Evolutionary conservation across 2,797 vertebrate genomes (phyloP).

Genomic region (Buphagus erythrorhynchus): DNA sequence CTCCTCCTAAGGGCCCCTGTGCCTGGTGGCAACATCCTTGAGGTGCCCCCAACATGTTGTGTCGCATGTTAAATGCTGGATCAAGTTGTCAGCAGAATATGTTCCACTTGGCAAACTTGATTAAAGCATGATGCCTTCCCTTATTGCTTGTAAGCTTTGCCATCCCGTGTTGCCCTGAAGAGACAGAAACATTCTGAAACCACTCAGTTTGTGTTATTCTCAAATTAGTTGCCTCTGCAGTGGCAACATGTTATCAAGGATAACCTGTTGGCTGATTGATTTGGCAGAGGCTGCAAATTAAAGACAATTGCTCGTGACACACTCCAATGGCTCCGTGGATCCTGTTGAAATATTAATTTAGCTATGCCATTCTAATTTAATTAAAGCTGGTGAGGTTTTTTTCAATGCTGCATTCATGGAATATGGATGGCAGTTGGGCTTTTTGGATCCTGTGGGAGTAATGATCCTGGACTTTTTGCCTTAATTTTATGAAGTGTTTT

Average conservation of each 20-base stretch:
- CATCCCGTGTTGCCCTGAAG: constrained; percentile 25
- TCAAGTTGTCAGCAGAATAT: constrained; percentile 31
- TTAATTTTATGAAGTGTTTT: constrained; percentile 42
- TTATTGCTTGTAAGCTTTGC: constrained; percentile 13
- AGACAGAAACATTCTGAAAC: constrained; percentile 45
- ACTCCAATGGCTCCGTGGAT: constrained; percentile 26
- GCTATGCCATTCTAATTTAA: constrained; percentile 67
- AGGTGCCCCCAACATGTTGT: background rate
- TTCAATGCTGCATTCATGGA: background rate
- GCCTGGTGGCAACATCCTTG: background rate
- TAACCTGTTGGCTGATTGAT: constrained; percentile 59
- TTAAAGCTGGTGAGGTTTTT: constrained; percentile 1
- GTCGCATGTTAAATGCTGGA: background rate
- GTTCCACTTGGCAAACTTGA: constrained; percentile 45
- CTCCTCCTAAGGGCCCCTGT: background rate
- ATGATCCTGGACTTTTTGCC: constrained; percentile 20
- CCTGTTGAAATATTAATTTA: constrained; percentile 60
- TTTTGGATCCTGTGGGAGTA: constrained; percentile 32
- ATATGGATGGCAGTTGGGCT: constrained; percentile 26
- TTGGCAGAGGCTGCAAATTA: constrained; percentile 45
- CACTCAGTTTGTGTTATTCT: constrained; percentile 51
- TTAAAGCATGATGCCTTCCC: background rate
- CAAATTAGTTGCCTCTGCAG: constrained; percentile 45
- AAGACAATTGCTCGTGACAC: constrained; percentile 60
- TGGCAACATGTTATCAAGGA: constrained; percentile 13